Conservation (phyloP, 2,797 vertebrate genomes). For the Rhinichthys osculus region DNA sequence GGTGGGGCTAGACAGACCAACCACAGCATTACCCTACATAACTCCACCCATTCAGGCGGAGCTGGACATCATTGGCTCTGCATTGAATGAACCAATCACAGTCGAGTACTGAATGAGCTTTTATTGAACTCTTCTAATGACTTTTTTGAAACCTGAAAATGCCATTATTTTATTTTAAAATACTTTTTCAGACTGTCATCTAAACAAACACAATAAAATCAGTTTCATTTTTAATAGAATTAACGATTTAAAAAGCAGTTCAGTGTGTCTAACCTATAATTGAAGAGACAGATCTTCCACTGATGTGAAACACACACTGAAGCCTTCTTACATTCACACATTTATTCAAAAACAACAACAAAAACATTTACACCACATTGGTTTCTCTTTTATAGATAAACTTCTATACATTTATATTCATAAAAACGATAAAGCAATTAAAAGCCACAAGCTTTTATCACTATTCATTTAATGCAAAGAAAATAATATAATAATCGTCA, state of each 20-base stretch:
- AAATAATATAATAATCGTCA: not conserved
- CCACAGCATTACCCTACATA: not conserved
- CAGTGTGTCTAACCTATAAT: too few relatives aligned
- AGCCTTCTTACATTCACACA: conserved; percentile 42
- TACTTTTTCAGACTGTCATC: not conserved
- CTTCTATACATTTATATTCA: conserved; percentile 37
- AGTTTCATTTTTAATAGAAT: not conserved
- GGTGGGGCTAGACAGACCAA: too few relatives aligned
- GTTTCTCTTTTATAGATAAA: conserved; percentile 39
- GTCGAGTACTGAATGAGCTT: not conserved
- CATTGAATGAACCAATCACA: not conserved
- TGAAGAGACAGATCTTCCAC: too few relatives aligned
- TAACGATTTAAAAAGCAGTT: not conserved
- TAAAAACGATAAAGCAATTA: conserved; percentile 19
- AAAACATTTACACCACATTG: conserved; percentile 45
- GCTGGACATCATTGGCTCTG: not conserved
- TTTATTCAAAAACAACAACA: conserved; percentile 57
- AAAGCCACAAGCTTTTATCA: conserved; percentile 30
- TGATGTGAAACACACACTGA: not conserved
- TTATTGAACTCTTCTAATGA: not conserved
- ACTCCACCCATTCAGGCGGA: not conserved
- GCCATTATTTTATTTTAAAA: not conserved
- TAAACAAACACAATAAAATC: too few relatives aligned
- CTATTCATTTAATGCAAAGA: conserved; percentile 22
- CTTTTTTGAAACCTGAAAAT: not conserved